Conservation (phyloP, 2,797 vertebrate species). For the Okamejei kenojei region DNA sequence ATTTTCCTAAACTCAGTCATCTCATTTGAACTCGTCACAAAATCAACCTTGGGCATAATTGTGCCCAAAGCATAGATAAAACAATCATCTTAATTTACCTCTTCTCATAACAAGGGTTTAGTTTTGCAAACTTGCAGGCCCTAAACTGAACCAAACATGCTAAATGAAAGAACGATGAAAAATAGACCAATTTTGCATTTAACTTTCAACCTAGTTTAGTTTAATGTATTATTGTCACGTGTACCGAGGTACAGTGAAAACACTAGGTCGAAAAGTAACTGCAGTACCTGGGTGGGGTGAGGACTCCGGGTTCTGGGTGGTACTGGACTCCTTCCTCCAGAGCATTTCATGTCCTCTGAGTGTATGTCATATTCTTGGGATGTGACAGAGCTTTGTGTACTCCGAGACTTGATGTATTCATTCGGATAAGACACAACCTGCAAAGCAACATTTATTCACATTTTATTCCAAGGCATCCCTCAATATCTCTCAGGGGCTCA, state of each 20-base stretch:
- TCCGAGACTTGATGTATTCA: background rate
- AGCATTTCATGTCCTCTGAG: background rate
- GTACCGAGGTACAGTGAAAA: too few species aligned
- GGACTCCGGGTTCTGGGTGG: background rate
- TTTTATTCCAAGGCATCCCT: background rate
- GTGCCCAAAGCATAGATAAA: background rate
- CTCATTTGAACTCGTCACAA: background rate
- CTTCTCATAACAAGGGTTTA: background rate
- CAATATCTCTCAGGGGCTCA: background rate
- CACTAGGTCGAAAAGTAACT: too few species aligned
- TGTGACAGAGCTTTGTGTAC: background rate
- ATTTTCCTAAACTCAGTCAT: background rate
- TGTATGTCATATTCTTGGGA: background rate
- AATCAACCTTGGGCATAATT: background rate
- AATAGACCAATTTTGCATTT: background rate
- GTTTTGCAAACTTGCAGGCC: background rate
- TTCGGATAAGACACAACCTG: background rate
- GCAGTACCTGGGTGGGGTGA: background rate
- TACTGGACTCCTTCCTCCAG: background rate
- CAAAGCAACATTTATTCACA: background rate
- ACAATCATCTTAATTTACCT: background rate
- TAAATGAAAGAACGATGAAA: background rate
- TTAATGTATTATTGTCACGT: background rate
- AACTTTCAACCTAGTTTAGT: background rate
- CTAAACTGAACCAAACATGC: background rate